Conservation (phyloP, 1,140 invertebrate species). For the Diachasma alloeum region DNA sequence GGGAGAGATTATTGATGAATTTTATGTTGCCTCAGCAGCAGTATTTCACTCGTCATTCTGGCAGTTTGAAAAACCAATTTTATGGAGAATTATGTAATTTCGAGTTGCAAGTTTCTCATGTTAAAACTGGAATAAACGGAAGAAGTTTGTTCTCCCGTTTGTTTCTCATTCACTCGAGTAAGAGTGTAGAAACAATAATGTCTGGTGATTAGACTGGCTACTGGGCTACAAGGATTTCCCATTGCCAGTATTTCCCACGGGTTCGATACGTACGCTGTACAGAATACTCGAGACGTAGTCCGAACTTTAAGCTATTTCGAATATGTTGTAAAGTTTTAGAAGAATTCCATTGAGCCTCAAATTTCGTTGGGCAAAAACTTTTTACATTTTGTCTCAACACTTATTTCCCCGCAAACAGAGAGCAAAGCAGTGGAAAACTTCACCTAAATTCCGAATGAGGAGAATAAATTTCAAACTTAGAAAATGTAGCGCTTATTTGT, state of each 20-base stretch:
- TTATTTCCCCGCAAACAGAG: background rate
- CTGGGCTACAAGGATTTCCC: constrained; percentile 1
- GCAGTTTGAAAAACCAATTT: background rate
- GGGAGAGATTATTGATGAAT: too few relatives aligned
- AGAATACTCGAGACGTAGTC: background rate
- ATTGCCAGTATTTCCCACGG: constrained; percentile 4
- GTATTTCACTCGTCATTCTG: too few relatives aligned
- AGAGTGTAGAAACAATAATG: background rate
- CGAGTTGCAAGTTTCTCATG: background rate
- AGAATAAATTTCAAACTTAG: background rate
- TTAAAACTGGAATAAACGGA: background rate
- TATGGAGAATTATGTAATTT: background rate
- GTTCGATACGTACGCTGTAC: background rate
- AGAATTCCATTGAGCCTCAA: constrained; percentile 4
- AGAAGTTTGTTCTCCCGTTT: background rate
- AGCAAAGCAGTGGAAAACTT: background rate
- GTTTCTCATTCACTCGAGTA: background rate
- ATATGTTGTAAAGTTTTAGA: background rate
- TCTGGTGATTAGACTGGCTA: constrained; percentile 1
- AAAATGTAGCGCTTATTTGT: background rate
- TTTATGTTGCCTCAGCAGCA: too few relatives aligned
- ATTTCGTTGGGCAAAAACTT: background rate
- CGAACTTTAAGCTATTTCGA: background rate
- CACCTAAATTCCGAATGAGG: background rate
- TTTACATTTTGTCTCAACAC: background rate